Conservation (phyloP, 1,140 invertebrate species). For the Orchestia grillus region DNA sequence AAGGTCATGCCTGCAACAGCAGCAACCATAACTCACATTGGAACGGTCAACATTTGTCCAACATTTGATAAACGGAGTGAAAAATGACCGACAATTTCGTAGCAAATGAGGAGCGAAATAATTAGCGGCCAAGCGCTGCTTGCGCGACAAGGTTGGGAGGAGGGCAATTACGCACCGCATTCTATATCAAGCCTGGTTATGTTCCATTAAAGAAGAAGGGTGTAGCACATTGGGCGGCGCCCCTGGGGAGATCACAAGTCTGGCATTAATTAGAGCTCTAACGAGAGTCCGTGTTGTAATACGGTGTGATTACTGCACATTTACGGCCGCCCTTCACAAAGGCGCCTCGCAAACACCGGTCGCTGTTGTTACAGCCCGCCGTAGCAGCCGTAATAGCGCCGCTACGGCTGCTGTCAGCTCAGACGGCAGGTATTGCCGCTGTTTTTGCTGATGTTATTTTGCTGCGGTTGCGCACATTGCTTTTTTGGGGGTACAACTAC, state of each 20-base stretch:
- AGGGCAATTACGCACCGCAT: neutral
- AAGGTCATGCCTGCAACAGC: neutral
- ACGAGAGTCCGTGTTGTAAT: constrained; percentile 45
- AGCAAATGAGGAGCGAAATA: neutral
- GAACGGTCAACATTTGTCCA: neutral
- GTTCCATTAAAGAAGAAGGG: constrained; percentile 10
- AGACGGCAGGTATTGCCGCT: neutral
- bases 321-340: constrained; percentile 11
- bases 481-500: no score
- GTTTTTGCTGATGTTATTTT: neutral
- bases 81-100: neutral
- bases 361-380: neutral
- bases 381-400: neutral
- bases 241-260: constrained; percentile 1
- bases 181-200: neutral
- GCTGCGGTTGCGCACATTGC: no score
- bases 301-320: constrained; percentile 36
- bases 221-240: neutral
- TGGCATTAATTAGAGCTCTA: constrained; percentile 38
- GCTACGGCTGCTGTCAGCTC: neutral
- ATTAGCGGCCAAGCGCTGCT: neutral
- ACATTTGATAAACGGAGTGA: neutral
- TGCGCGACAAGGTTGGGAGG: no score
- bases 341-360: neutral
- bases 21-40: neutral